Evolutionary conservation across 2,888 invertebrate genomes (phyloP), one percentile per base, ranked within the genome.

Genomic region (Drosophila mimica): DNA sequence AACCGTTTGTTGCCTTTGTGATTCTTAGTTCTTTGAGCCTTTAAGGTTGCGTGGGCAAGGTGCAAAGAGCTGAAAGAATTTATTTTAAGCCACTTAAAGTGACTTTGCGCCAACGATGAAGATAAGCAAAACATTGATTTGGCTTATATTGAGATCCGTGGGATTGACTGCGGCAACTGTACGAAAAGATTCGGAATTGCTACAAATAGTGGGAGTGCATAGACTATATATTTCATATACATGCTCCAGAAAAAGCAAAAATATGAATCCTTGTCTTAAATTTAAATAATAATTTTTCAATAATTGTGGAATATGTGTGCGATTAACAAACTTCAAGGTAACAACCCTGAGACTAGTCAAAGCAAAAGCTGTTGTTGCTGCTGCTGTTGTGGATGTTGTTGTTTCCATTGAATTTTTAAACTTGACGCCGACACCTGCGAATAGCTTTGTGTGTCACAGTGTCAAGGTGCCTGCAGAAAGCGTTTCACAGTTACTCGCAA

Each of bases 401-500:
- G 28, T 49, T 54, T 38, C 31, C 53, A 57, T 62, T 78, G 62
- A 65, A 71, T 71, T 82, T 61, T 58, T 52, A 71, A 20, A 64
- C 62, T 64, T 60, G 63, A 53, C 33, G 65, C 66, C 48, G 25
- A 49, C 79, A 61, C 49, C 52, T 64, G 64, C 52, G 68, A 68
- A 57, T 62, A 48, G 61, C 58, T 71, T 64, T 70, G 76, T 80
- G 62, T 74, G 89, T 86, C 80, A 87, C 71, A 79, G 88, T 78
- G 89, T 89, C 87, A 87, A 87, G 87, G 87, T 79, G 76, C 62
- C 54, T 52, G 66, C 52, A 25, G 66, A 59, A 65, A 74, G 71
- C 64, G 66, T 46, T 77, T 33, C 38, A 36, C 51, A 66, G 30
- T 63, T 49, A 28, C 80, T 70, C 70, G 62, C 70, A 52, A 64